Evolutionary conservation across 2,797 vertebrate genomes (phyloP), one percentile per base, ranked within the genome.

Genomic region (Okamejei kenojei): DNA sequence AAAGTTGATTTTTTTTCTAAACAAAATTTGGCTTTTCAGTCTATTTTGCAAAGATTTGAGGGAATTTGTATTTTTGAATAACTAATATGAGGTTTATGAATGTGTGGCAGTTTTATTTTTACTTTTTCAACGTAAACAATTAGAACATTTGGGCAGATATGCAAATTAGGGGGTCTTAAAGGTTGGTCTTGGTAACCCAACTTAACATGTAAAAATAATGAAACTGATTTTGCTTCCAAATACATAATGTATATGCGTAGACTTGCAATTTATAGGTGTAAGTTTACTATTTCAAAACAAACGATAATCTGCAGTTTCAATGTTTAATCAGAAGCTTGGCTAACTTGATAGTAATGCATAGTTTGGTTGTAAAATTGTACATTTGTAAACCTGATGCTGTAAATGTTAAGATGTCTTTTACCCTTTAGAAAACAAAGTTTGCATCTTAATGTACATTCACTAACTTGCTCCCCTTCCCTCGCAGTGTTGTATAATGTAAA

Each of bases 381-480:
- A 99, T 99, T 99, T 99, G 98, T 99, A 99, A 99, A 98, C 98
- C 98, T 98, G 96, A 98, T 97, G 98, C 97, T 99, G 98, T 99
- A 99, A 98, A 99, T 99, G 98, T 97, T 92, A 92, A 71, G 97
- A 98, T 97, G 97, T 97, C 97, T 98, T 98, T 98, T 98, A 98
- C 96, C 96, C 97, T 97, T 96, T 97, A 96, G 97, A 97, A 96
- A 96, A 94, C 95, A 95, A 96, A 96, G 95, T 97, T 97, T 98
- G 97, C 98, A 98, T 99, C 98, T 98, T 98, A 97, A 98, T 99
- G 97, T 98, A 98, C 98, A 99, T 99, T 98, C 97, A 98, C 97
- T 97, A 96, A 97, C 97, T 95, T 94, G 29, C 94, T 92, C 94
- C 94, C 96, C 97, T 96, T 97, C 97, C 97, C 96, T 97, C 97